Conservation (phyloP, 2,797 vertebrate genomes). For the Eulemur albifrons region DNA sequence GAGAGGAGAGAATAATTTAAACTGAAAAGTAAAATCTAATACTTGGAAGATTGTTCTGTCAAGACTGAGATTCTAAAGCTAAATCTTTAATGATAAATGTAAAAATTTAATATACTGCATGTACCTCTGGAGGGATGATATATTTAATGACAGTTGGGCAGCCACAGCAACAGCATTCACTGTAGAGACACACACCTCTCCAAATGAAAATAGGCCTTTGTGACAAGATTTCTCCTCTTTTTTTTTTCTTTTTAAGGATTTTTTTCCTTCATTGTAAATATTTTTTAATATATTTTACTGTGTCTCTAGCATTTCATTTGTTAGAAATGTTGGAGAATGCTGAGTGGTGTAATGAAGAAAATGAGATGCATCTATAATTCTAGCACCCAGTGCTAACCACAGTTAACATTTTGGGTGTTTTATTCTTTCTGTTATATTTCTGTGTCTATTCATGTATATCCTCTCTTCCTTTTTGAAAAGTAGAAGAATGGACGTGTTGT, state of each 20-base stretch:
- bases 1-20: constrained; percentile 68
- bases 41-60: constrained; percentile 19
- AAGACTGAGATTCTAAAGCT: constrained; percentile 26
- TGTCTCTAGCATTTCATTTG: background rate
- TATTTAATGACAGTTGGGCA: constrained; percentile 25
- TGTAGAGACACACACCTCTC: background rate
- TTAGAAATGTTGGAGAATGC: background rate
- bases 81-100: constrained; percentile 62
- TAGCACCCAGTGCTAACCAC: background rate
- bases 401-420: background rate
- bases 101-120: constrained; percentile 28
- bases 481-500: background rate
- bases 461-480: background rate
- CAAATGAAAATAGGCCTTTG: background rate
- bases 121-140: constrained; percentile 9
- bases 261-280: constrained; percentile 13
- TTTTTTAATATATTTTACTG: background rate
- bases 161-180: background rate
- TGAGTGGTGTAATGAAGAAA: background rate
- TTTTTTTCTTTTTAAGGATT: background rate
- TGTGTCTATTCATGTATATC: background rate
- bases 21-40: constrained; percentile 59
- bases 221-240: background rate
- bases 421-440: background rate
- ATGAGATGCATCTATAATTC: background rate